A percentile compares a stretch with the other conserved stretches of the same genome.
Conservation (phyloP, 64 coral and sea anemone genomes). For the Porites australiensis region DNA sequence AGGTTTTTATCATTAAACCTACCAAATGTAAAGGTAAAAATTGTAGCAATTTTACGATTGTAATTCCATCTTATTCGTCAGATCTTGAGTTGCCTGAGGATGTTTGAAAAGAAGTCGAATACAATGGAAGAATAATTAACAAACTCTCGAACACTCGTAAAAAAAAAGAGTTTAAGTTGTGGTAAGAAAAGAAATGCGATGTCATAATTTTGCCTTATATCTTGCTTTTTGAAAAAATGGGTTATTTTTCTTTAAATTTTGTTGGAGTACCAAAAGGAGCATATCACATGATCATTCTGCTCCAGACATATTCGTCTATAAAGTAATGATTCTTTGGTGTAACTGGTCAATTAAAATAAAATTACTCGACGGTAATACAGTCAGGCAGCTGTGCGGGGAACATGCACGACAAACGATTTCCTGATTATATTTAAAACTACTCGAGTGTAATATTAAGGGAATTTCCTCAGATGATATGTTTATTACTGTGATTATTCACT, state of each 20-base stretch:
- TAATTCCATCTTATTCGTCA: background rate
- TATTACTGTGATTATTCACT: too few species aligned
- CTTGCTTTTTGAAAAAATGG: background rate
- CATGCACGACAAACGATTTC: background rate
- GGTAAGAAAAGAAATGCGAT: background rate
- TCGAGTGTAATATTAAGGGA: background rate
- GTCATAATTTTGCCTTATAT: background rate
- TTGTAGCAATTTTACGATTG: background rate
- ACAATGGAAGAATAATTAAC: too few species aligned
- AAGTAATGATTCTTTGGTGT: background rate
- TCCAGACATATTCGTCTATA: background rate
- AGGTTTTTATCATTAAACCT: too few species aligned
- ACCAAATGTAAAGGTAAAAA: too few species aligned
- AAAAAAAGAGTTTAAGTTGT: background rate
- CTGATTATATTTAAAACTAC: background rate
- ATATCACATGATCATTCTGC: background rate
- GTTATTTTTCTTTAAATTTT: background rate
- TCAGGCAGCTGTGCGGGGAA: background rate
- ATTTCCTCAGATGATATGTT: too few species aligned
- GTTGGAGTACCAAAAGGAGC: background rate
- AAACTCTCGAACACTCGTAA: too few species aligned
- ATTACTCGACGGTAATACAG: background rate
- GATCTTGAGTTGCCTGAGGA: too few species aligned
- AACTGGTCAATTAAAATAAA: background rate
- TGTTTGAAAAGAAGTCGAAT: too few species aligned